phyloP scores from a whole-genome alignment of 2,888 invertebrate genomes.

The Agrochola macilenta region DNA sequence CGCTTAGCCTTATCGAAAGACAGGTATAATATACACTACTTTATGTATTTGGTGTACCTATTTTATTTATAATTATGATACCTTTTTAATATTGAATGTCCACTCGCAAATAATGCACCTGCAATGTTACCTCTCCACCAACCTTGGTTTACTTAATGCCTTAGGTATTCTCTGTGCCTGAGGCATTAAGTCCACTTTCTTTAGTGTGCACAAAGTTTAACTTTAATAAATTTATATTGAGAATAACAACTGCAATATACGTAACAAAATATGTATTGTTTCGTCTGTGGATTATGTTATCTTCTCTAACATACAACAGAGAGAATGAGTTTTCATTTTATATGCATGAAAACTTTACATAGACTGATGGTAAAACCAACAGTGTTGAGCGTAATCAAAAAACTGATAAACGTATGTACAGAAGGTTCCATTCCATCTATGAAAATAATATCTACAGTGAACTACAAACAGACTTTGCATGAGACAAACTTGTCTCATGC shows the following conservation, averaged over 20 bases:
- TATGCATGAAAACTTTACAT: constrained; percentile 28
- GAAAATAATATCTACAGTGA: not conserved
- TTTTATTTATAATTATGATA: too few relatives aligned
- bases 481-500: too few relatives aligned
- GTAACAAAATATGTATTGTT: not conserved
- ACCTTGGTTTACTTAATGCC: too few relatives aligned
- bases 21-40: too few relatives aligned
- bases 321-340: constrained; percentile 4
- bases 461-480: not conserved
- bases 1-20: too few relatives aligned
- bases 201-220: not conserved
- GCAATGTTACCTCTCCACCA: too few relatives aligned
- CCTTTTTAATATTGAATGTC: too few relatives aligned
- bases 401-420: not conserved
- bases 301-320: not conserved
- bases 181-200: not conserved
- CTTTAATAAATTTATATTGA: not conserved
- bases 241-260: not conserved
- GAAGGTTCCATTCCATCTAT: not conserved
- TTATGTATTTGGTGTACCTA: too few relatives aligned
- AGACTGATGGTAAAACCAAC: not conserved
- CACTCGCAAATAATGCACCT: not conserved
- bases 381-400: constrained; percentile 2
- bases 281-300: not conserved
- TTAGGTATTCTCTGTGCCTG: not conserved